These are phyloP conservation scores for Chrysopilus asiliformis DNA, from an alignment of 2,888 invertebrate genomes.

Conservation along the genomic window DNA sequence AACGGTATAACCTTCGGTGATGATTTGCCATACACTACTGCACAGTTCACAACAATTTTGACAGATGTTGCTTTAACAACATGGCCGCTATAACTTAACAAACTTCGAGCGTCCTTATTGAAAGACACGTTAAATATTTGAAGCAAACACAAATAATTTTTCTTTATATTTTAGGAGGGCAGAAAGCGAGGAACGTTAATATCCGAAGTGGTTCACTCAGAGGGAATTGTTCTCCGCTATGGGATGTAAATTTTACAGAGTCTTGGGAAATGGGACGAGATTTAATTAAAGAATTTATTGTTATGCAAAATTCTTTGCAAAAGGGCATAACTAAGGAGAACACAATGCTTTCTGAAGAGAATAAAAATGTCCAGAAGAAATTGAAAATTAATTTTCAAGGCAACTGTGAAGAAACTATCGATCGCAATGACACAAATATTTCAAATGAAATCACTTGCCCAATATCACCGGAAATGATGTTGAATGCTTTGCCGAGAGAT, in stretches of 20 bases:
- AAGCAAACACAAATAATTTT: no score
- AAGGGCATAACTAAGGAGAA: conserved; percentile 25
- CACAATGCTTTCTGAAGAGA: conserved; percentile 18
- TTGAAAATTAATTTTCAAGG: conserved; percentile 6
- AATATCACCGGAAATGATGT: background rate
- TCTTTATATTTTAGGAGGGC: no score
- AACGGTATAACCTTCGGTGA: no score
- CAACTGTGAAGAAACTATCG: background rate
- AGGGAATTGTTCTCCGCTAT: conserved; percentile 22
- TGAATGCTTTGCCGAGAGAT: background rate
- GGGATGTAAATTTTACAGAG: conserved; percentile 31
- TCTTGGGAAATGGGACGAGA: conserved; percentile 32
- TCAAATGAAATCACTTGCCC: background rate
- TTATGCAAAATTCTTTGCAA: conserved; percentile 24
- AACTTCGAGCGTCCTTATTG: no score
- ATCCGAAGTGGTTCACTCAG: no score
- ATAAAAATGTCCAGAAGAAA: conserved; percentile 7
- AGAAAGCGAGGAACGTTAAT: no score
- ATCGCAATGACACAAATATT: background rate
- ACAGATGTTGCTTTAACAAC: no score
- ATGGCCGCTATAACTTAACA: no score
- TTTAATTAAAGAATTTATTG: conserved; percentile 28
- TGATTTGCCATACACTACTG: no score
- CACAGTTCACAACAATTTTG: no score
- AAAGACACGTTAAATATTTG: no score